A percentile compares a stretch with the other conserved stretches of the same genome.
phyloP scores from a whole-genome alignment of 2,888 invertebrate genomes.

The Pandemis corylana region DNA sequence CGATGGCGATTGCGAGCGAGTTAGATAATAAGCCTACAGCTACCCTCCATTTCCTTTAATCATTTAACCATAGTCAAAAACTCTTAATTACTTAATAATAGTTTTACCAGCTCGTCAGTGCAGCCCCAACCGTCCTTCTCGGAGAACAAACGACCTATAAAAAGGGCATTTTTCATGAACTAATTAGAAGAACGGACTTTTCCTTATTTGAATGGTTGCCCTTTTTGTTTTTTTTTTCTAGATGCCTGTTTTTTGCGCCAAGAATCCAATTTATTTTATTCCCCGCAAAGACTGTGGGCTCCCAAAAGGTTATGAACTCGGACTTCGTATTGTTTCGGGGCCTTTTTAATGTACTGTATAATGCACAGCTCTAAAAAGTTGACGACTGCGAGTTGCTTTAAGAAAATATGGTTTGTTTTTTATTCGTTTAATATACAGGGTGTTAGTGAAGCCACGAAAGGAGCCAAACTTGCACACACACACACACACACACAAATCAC shows the following conservation, averaged over 20 bases:
- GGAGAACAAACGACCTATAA: slow-evolving; percentile 24
- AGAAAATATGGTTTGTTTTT: not conserved
- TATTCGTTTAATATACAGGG: no score
- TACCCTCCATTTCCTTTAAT: no score
- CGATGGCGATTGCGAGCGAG: no score
- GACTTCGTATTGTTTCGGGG: not conserved
- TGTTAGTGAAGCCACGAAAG: no score
- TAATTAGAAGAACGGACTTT: slow-evolving; percentile 21
- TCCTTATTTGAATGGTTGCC: slow-evolving; percentile 18
- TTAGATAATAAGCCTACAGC: no score
- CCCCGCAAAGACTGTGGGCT: slow-evolving; percentile 14
- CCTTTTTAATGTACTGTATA: not conserved
- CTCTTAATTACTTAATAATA: not conserved
- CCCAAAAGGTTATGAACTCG: not conserved
- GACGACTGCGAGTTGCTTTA: not conserved
- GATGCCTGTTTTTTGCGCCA: slow-evolving; percentile 8
- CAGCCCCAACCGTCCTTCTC: not conserved
- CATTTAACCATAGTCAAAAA: not conserved
- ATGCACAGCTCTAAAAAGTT: not conserved
- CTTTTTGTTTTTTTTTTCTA: slow-evolving; percentile 3
- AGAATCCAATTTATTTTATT: slow-evolving; percentile 19
- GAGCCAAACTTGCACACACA: no score
- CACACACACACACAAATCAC: no score
- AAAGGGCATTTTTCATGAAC: slow-evolving; percentile 27
- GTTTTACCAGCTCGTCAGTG: not conserved